Evolutionary conservation across 2,113 vertebrate species (phyloP), one percentile per base, ranked within the genome.

Genomic region (Corythoichthys haematopterus): DNA sequence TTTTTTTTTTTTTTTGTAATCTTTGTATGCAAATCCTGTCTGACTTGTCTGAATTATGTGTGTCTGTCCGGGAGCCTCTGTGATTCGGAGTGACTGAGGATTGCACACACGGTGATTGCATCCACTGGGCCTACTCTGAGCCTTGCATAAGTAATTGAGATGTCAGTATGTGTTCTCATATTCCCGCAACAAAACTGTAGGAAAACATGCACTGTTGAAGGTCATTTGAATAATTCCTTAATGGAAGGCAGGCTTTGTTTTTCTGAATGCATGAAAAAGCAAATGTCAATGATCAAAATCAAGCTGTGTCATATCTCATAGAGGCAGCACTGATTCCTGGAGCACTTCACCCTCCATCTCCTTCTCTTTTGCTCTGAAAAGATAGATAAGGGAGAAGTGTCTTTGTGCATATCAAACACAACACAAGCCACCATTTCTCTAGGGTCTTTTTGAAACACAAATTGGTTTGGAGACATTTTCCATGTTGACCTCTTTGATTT

Each of bases 231-330:
- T 91, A 89, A 89, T 91, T 88, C 87, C 85, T 87, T 89, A 91
- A 90, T 91, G 87, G 87, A 86, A 88, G 83, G 76, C 74, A 88
- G 86, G 84, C 81, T 82, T 90, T 90, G 86, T 90, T 88, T 89
- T 87, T 88, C 75, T 53, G 80, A 82, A 90, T 86, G 88, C 87
- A 90, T 86, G 87, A 89, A 87, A 89, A 90, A 91, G 85, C 82
- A 90, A 91, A 91, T 91, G 88, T 91, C 90, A 91, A 88, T 88
- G 88, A 91, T 89, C 90, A 90, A 86, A 89, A 90, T 89, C 85
- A 88, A 85, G 85, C 86, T 87, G 80, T 84, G 86, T 91, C 89
- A 90, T 87, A 89, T 89, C 86, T 86, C 84, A 85, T 40, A 65
- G 82, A 85, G 85, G 81, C 84, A 86, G 86, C 84, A 75, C 69